A percentile compares a stretch with the other conserved stretches of the same genome.
These are phyloP conservation scores for Brenthis daphne DNA, from an alignment of 2,888 invertebrate species.

Conservation along the genomic window DNA sequence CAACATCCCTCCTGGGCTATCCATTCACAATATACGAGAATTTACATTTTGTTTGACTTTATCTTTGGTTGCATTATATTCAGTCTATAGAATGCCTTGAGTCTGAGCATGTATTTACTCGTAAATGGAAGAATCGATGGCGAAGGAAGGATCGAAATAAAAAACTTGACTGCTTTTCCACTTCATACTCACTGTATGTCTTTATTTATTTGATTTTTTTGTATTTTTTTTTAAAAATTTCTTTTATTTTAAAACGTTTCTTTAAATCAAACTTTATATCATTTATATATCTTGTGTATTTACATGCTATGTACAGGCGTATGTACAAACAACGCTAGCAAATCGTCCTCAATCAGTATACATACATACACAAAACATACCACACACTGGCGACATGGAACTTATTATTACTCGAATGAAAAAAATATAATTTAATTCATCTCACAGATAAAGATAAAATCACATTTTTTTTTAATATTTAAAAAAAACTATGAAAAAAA, in stretches of 20 bases:
- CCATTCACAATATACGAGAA: no score
- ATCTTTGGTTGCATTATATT: no score
- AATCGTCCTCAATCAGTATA: background rate
- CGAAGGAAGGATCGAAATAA: conserved; percentile 52
- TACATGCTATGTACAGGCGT: conserved; percentile 74
- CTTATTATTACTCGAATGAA: background rate
- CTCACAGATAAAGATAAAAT: background rate
- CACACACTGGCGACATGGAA: background rate
- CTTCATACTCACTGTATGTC: conserved; percentile 80
- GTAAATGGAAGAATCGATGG: background rate
- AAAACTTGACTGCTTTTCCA: conserved; percentile 69
- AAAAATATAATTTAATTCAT: background rate
- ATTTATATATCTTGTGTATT: conserved; percentile 76
- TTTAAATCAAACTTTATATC: conserved; percentile 76
- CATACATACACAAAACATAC: conserved; percentile 37
- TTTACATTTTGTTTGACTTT: no score
- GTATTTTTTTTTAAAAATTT: conserved; percentile 64
- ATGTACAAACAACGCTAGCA: conserved; percentile 56
- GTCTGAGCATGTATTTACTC: no score
- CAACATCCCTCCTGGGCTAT: no score
- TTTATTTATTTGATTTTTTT: conserved; percentile 75
- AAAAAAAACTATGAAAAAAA: background rate
- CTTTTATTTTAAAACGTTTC: conserved; percentile 73
- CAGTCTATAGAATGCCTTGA: no score
- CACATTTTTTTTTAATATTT: background rate